Conservation (phyloP, 2,888 invertebrate species). For the Dryocosmus kuriphilus region DNA sequence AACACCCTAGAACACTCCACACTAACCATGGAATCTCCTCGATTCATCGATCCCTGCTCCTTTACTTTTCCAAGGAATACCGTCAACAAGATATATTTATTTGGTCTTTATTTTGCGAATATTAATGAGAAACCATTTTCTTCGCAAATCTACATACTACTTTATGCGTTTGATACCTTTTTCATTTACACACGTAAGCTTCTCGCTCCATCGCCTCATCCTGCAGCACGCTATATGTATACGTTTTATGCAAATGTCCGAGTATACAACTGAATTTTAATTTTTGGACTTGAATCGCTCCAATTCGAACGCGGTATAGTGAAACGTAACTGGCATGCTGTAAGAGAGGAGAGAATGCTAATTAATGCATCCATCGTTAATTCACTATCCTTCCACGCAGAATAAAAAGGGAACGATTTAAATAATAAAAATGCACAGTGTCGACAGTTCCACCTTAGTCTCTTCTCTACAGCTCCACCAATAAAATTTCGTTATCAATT, state of each 20-base stretch:
- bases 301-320: slow-evolving; percentile 45
- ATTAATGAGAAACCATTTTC: not conserved
- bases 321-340: slow-evolving; percentile 44
- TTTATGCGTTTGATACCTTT: not conserved
- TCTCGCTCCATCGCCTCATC: slow-evolving; percentile 5
- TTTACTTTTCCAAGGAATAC: not conserved
- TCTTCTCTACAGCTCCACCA: not conserved
- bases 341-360: slow-evolving; percentile 57
- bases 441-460: slow-evolving; percentile 1
- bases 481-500: not conserved
- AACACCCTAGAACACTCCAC: slow-evolving; percentile 21
- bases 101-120: not conserved
- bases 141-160: not conserved
- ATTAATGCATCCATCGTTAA: slow-evolving; percentile 74
- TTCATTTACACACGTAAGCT: not conserved
- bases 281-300: slow-evolving; percentile 67
- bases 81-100: not conserved
- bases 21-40: not conserved
- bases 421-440: not conserved
- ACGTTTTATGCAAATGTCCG: slow-evolving; percentile 65
- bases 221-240: slow-evolving; percentile 17
- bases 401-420: not conserved
- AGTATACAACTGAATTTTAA: slow-evolving; percentile 70
- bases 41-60: slow-evolving; percentile 28
- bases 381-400: slow-evolving; percentile 62